Evolutionary conservation across 1,140 invertebrate genomes (phyloP), one percentile per base, ranked within the genome.

Genomic region (Anthonomus grandis): DNA sequence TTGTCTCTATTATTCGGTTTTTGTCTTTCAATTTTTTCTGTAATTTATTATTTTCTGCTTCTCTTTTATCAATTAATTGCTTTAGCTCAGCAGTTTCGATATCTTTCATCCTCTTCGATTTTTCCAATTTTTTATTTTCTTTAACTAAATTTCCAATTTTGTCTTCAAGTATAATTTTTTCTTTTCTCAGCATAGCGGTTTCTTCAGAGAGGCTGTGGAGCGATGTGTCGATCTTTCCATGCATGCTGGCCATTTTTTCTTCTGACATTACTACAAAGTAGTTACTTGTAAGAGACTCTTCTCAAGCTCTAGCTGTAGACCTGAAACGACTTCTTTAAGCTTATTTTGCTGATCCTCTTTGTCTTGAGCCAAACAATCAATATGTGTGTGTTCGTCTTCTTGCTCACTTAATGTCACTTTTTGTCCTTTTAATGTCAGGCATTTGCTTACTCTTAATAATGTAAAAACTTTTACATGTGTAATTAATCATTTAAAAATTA

Each of bases 301-400:
- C 44, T 69, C 67, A 10, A 75, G 25, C 54, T 74, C 66, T 5
- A 34, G 44, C 38, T 68, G 60, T 51, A 74, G 57, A 10, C 59
- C 58, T 10, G 42, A 53, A 10, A 74, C 22, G 12, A 58, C 63
- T 31, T 62, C 36, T 51, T 63, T 66, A 54, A 70, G 65, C 50
- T 63, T 60, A 67, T 69, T 68, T 66, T 73, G 64, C 54, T 70
- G 64, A 15, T 68, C 44, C 18, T 72, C 69, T 12, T 59, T 52
- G 9, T 61, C 64, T 45, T 67, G 50, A 10, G 72, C 59, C 39
- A 73, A 44, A 24, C 62, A 55, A 31, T 72, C 69, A 9, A 72
- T 65, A 22, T 72, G 69, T 19, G 50, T 64, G 17, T 72, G 72
- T 62, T 74, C 73, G 21, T 71, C 63, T 31, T 73, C 72, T 53